phyloP scores from a whole-genome alignment of 2,888 invertebrate genomes.

The Terebella lapidaria region DNA sequence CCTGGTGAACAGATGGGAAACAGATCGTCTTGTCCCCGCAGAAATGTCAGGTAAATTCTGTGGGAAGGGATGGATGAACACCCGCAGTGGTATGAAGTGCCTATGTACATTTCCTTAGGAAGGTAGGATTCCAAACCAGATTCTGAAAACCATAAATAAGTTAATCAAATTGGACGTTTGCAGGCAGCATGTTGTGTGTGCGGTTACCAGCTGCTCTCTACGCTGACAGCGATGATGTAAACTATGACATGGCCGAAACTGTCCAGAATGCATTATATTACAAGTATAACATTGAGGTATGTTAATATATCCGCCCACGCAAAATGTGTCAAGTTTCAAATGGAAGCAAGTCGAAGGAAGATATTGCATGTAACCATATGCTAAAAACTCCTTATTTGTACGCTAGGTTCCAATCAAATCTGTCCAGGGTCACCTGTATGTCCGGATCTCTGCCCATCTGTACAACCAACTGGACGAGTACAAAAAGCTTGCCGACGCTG shows the following conservation, averaged over 20 bases:
- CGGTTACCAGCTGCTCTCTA: constrained; percentile 29
- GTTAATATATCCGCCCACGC: too few relatives aligned
- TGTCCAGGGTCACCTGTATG: constrained; percentile 38
- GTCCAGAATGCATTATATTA: constrained; percentile 44
- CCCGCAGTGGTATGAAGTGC: too few relatives aligned
- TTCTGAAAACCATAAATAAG: too few relatives aligned
- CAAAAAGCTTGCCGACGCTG: constrained; percentile 12
- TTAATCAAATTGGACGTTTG: background rate
- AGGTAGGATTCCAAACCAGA: too few relatives aligned
- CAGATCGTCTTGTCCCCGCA: constrained; percentile 12
- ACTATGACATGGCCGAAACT: constrained; percentile 37
- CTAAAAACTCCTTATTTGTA: background rate
- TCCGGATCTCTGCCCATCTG: constrained; percentile 25
- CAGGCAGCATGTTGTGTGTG: constrained; percentile 32
- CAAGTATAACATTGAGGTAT: constrained; percentile 43
- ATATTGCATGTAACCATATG: too few relatives aligned
- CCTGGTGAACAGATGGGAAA: constrained; percentile 35
- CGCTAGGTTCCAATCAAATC: constrained; percentile 44
- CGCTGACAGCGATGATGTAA: constrained; percentile 16
- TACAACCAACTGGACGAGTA: constrained; percentile 20
- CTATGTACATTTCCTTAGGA: too few relatives aligned
- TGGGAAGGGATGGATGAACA: too few relatives aligned
- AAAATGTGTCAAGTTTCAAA: too few relatives aligned
- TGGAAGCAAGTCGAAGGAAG: too few relatives aligned
- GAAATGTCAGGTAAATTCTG: background rate